phyloP scores from a whole-genome alignment of 1,140 invertebrate species.

The Trichonephila clavipes region DNA sequence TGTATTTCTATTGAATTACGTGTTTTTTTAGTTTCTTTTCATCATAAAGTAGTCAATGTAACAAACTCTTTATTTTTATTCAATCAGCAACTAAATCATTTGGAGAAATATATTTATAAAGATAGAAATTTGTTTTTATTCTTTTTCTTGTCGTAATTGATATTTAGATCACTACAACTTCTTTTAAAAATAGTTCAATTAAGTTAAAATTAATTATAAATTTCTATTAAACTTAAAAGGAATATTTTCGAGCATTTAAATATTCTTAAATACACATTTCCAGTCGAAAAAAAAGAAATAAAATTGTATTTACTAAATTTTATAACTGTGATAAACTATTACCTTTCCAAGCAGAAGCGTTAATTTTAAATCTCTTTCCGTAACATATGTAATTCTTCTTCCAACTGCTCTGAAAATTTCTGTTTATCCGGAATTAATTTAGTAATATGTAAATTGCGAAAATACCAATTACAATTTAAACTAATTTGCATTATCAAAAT shows the following conservation, averaged over 20 bases:
- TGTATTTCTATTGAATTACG: too few species aligned
- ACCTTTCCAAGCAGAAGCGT: not conserved
- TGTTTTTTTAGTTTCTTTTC: too few species aligned
- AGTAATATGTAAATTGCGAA: not conserved
- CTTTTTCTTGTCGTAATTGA: too few species aligned
- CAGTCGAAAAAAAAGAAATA: not conserved
- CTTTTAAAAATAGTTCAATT: too few species aligned
- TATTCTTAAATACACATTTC: not conserved
- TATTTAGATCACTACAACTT: too few species aligned
- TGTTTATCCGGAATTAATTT: not conserved
- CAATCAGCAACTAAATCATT: too few species aligned
- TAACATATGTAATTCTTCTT: not conserved
- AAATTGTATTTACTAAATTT: not conserved
- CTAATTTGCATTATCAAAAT: not conserved
- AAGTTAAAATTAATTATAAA: too few species aligned
- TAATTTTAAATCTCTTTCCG: not conserved
- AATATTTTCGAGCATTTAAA: not conserved
- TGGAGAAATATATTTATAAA: too few species aligned
- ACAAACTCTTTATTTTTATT: too few species aligned
- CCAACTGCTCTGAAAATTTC: not conserved
- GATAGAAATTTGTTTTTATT: too few species aligned
- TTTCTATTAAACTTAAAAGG: not conserved
- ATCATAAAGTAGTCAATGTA: too few species aligned
- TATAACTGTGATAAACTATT: not conserved
- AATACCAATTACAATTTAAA: constrained; percentile 7